Evolutionary conservation across 1,140 invertebrate species (phyloP), one percentile per base, ranked within the genome.

Genomic region (Druon quercuslanigerum): DNA sequence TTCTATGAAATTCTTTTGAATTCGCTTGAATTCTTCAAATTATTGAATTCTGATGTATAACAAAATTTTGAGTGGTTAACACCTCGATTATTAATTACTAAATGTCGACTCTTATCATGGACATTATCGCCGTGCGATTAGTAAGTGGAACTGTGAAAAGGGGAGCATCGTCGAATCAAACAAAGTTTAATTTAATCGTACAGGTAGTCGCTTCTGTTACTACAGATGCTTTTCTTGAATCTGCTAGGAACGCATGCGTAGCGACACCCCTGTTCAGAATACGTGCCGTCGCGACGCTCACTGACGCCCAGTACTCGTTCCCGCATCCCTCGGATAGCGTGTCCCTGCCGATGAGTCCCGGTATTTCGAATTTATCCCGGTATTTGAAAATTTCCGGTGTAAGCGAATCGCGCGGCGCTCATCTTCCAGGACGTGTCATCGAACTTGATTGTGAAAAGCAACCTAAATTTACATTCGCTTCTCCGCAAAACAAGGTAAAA

Each of bases 241-340:
- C 40, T 8, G 60, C 33, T 5, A 66, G 33, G 40, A 66, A 66
- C 60, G 60, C 60, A 66, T 66, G 60, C 60, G 60, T 66, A 33
- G 33, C 60, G 60, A 66, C 60, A 14, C 60, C 60, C 33, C 25
- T 66, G 60, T 33, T 66, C 7, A 66, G 60, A 33, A 66, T 66
- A 66, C 60, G 60, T 76, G 19, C 46, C 75, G 75, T 76, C 75
- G 75, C 66, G 51, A 71, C 51, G 75, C 75, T 76, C 75, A 71
- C 75, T 51, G 66, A 76, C 66, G 75, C 75, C 66, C 60, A 71
- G 57, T 54, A 16, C 60, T 52, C 16, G 72, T 17, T 54, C 51
- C 13, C 52, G 60, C 60, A 66, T 66, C 60, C 60, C 60, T 66
- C 40, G 33, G 46, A 66, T 33, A 66, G 60, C 40, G 60, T 40